Percentiles rank a stretch among this genome's conserved stretches.
phyloP scores from a whole-genome alignment of 2,113 vertebrate species.

The Megaceryle torquata region DNA sequence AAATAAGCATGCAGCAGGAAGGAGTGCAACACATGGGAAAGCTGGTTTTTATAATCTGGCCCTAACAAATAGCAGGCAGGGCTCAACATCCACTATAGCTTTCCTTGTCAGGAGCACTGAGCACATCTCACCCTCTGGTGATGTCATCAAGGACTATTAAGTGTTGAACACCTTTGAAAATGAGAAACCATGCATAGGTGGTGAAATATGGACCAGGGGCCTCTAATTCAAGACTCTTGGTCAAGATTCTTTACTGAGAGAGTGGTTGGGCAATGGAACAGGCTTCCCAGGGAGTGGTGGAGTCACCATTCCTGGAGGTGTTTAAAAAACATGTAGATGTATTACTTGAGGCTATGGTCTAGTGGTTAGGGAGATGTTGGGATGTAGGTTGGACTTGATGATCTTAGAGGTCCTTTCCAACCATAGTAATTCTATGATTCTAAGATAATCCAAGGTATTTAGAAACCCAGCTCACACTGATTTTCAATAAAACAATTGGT shows the following conservation, averaged over 20 bases:
- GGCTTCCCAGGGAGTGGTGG: too few species aligned
- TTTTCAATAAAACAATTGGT: rapidly evolving
- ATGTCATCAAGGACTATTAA: background rate
- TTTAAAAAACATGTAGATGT: too few species aligned
- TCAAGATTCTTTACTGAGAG: background rate
- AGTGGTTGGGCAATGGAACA: too few species aligned
- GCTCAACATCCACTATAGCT: background rate
- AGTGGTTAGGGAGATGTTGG: too few species aligned
- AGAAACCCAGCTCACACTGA: background rate
- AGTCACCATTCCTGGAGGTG: too few species aligned
- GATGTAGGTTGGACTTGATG: too few species aligned
- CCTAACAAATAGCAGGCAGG: background rate
- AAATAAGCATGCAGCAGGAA: background rate
- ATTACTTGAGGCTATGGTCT: too few species aligned
- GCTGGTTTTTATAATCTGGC: background rate
- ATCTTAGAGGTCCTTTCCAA: too few species aligned
- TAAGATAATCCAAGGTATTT: background rate
- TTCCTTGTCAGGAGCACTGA: background rate
- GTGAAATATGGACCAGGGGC: rapidly evolving
- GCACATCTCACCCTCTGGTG: rapidly evolving
- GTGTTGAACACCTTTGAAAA: background rate
- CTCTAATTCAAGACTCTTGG: background rate
- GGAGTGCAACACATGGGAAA: background rate
- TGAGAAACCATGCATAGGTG: background rate
- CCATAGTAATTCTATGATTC: too few species aligned